These are phyloP conservation scores for Trididemnum nubilum DNA, from an alignment of 23 tunicate species.

Conservation along the genomic window DNA sequence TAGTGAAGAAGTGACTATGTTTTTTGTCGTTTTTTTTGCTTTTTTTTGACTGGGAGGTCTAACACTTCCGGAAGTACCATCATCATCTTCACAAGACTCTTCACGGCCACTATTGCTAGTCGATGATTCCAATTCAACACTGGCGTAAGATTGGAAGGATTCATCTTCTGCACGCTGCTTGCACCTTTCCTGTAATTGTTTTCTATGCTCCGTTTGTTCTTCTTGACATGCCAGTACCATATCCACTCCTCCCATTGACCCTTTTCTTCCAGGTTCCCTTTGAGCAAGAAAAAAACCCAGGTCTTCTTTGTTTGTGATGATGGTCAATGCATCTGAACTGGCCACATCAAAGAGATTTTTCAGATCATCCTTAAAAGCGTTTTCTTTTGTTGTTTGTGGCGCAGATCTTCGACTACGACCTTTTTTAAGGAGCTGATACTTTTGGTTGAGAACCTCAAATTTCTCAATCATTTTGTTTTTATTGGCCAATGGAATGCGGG, in stretches of 20 bases:
- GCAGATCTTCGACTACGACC: no score
- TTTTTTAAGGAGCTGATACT: slow-evolving; percentile 1
- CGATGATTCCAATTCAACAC: no score
- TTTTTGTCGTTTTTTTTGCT: not conserved
- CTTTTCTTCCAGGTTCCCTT: slow-evolving; percentile 7
- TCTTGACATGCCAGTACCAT: no score
- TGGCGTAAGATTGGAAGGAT: no score
- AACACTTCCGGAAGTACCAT: slow-evolving; percentile 2
- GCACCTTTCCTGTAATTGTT: not conserved
- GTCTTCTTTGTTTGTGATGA: no score
- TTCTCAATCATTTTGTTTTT: no score
- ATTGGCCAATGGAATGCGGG: not conserved
- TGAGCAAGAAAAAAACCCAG: no score
- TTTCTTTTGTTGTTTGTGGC: no score
- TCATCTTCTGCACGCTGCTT: slow-evolving; percentile 2
- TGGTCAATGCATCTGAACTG: no score
- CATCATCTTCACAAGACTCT: slow-evolving; percentile 25
- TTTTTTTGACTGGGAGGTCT: slow-evolving; percentile 2
- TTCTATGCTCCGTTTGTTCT: slow-evolving; percentile 18
- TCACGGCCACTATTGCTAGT: slow-evolving; percentile 25
- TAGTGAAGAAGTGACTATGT: no score
- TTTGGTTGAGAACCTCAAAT: not conserved
- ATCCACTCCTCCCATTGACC: slow-evolving; percentile 4
- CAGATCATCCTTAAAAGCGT: no score
- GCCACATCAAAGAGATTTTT: no score